Conservation (phyloP, 1,140 invertebrate genomes). For the Zaprionus taronus region DNA sequence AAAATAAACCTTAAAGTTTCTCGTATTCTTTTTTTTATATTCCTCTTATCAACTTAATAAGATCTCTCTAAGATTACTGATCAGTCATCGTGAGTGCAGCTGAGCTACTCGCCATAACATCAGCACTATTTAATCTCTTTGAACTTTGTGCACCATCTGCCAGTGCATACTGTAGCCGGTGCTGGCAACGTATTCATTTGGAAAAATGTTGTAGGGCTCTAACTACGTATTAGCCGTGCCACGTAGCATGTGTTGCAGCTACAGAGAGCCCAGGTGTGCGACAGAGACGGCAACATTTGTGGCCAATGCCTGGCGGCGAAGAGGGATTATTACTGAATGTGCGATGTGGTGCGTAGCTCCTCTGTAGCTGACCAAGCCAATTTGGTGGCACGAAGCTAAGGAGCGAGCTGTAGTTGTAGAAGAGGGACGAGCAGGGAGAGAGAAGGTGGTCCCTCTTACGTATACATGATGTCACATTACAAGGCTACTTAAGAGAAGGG, state of each 20-base stretch:
- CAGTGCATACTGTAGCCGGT: conserved; percentile 21
- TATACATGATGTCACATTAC: conserved; percentile 48
- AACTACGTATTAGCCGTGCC: conserved; percentile 16
- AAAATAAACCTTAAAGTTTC: neutral
- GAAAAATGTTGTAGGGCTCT: conserved; percentile 28
- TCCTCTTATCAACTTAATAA: neutral
- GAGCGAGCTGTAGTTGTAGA: neutral
- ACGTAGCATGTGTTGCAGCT: neutral
- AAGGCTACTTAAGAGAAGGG: conserved; percentile 43
- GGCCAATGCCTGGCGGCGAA: conserved; percentile 32
- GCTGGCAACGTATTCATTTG: conserved; percentile 33
- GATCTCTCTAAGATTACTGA: neutral
- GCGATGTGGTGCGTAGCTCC: conserved; percentile 25
- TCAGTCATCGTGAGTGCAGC: neutral
- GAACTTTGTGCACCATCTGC: neutral
- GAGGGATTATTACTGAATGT: conserved; percentile 52
- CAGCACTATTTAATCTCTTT: neutral
- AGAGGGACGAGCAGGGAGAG: neutral
- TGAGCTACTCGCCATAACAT: neutral
- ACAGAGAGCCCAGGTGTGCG: neutral
- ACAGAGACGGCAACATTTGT: conserved; percentile 21
- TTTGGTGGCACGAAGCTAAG: conserved; percentile 9
- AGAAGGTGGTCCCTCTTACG: neutral
- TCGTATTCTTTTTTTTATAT: neutral
- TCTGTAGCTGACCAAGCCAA: conserved; percentile 37